phyloP scores from a whole-genome alignment of 2,888 invertebrate genomes.

The Nasonia oneida region DNA sequence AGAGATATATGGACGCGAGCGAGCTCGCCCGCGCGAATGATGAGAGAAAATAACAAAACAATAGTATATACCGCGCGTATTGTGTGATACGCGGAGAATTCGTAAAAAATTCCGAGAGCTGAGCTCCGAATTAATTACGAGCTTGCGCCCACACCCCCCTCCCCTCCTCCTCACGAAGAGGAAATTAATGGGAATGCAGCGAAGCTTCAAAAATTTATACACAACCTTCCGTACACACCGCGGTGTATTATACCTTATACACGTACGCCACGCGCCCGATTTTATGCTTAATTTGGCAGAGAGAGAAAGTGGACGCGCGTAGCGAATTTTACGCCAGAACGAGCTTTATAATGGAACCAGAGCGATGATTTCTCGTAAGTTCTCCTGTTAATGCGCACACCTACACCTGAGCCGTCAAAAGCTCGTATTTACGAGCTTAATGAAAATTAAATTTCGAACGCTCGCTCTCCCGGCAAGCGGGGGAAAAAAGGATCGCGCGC shows the following conservation, averaged over 20 bases:
- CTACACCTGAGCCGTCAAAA: no score
- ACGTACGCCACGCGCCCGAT: background rate
- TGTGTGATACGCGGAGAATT: background rate
- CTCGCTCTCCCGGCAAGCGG: no score
- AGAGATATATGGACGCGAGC: background rate
- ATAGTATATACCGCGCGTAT: background rate
- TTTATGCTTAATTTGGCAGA: slow-evolving; percentile 11
- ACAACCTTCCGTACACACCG: background rate
- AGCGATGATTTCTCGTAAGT: slow-evolving; percentile 6
- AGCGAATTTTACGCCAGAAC: slow-evolving; percentile 9
- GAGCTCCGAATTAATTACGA: background rate
- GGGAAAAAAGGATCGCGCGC: no score
- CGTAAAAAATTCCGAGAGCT: background rate
- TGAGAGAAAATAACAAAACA: background rate
- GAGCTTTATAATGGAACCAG: background rate
- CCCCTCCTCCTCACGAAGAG: background rate
- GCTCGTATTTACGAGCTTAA: slow-evolving; percentile 3
- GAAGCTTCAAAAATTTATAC: background rate
- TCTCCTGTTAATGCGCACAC: background rate
- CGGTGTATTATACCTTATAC: background rate
- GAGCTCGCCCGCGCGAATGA: background rate
- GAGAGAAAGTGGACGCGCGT: background rate
- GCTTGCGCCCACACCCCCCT: background rate
- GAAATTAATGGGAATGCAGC: background rate
- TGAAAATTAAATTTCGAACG: slow-evolving; percentile 12